phyloP scores from a whole-genome alignment of 2,888 invertebrate species.

The Euzophera pinguis region DNA sequence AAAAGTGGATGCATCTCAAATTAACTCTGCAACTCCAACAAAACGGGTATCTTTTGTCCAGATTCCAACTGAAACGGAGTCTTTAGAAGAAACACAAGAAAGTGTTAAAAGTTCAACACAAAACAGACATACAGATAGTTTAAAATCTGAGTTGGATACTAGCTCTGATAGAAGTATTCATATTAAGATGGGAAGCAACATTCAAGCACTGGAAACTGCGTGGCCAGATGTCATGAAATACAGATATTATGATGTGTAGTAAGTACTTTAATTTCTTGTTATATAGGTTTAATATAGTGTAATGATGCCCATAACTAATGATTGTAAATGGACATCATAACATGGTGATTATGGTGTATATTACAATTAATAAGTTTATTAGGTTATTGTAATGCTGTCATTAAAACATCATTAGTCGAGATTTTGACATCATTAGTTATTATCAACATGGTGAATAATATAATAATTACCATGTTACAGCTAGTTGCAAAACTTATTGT shows the following conservation, averaged over 20 bases:
- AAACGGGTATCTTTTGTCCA: slow-evolving; percentile 64
- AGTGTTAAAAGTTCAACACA: slow-evolving; percentile 15
- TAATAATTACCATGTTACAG: no score
- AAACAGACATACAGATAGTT: slow-evolving; percentile 25
- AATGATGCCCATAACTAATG: background rate
- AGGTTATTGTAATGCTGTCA: no score
- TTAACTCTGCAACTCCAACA: slow-evolving; percentile 55
- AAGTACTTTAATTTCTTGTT: slow-evolving; percentile 49
- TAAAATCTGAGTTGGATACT: slow-evolving; percentile 40
- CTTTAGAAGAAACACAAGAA: slow-evolving; percentile 13
- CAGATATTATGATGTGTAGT: slow-evolving; percentile 86
- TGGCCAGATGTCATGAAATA: slow-evolving; percentile 83
- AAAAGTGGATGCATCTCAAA: slow-evolving; percentile 41
- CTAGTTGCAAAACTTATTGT: no score
- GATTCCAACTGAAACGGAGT: slow-evolving; percentile 42
- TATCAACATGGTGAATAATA: no score
- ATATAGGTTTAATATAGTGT: background rate
- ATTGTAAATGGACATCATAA: background rate
- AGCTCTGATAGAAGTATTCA: slow-evolving; percentile 56
- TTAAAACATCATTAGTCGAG: no score
- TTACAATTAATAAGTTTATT: no score
- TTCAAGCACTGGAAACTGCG: slow-evolving; percentile 51
- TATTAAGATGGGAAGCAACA: slow-evolving; percentile 51
- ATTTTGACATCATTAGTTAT: no score
- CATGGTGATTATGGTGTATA: background rate